phyloP scores from a whole-genome alignment of 2,888 invertebrate species.

The Elaeidobius kamerunicus region DNA sequence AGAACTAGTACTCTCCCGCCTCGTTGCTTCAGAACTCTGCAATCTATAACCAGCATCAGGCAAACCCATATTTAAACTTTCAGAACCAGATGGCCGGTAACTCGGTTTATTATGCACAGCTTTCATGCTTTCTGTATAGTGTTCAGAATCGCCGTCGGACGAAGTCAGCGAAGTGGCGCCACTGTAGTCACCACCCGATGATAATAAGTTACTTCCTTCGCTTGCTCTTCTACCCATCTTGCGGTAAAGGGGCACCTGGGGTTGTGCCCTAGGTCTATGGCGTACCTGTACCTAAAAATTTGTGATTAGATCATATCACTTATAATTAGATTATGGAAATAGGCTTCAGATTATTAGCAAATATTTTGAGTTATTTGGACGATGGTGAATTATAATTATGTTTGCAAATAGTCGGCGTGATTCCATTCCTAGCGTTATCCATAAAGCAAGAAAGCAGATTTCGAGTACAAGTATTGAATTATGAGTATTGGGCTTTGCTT shows the following conservation, averaged over 20 bases:
- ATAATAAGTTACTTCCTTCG: conserved; percentile 51
- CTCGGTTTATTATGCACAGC: conserved; percentile 37
- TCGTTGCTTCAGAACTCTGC: conserved; percentile 54
- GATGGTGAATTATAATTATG: too few relatives aligned
- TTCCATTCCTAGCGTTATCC: too few relatives aligned
- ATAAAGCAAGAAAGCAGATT: too few relatives aligned
- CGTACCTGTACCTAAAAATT: conserved; percentile 29
- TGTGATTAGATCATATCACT: too few relatives aligned
- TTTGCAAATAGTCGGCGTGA: too few relatives aligned
- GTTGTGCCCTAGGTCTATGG: conserved; percentile 47
- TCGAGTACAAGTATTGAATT: too few relatives aligned
- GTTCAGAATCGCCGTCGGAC: conserved; percentile 27
- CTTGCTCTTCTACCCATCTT: conserved; percentile 54
- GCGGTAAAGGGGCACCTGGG: conserved; percentile 47
- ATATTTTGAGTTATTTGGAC: too few relatives aligned
- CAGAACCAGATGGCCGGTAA: conserved; percentile 30
- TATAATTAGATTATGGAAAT: too few relatives aligned
- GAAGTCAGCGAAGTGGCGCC: conserved; percentile 26
- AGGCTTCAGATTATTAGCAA: too few relatives aligned
- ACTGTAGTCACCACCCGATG: conserved; percentile 37
- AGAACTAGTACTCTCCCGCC: conserved; percentile 57
- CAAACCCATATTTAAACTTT: conserved; percentile 13
- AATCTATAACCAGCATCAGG: conserved; percentile 43
- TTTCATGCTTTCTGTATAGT: conserved; percentile 35
- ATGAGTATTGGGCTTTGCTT: too few relatives aligned